phyloP scores from a whole-genome alignment of 2,797 vertebrate genomes.

The Ataeniobius toweri region DNA sequence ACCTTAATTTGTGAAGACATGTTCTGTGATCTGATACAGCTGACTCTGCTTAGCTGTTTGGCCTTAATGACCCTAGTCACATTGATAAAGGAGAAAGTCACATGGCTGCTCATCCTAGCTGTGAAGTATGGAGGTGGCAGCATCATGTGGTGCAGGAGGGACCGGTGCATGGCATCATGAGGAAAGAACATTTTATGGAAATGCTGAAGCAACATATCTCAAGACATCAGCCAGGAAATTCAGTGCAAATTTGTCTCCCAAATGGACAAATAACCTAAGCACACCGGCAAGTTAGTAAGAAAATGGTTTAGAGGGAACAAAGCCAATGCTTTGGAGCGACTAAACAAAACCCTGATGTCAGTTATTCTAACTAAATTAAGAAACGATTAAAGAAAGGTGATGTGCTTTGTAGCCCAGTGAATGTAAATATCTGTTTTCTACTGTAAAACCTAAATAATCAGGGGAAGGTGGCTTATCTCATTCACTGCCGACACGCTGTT shows the following conservation, averaged over 20 bases:
- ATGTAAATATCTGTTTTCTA: background rate
- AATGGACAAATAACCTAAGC: background rate
- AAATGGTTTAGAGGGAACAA: background rate
- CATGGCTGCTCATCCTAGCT: background rate
- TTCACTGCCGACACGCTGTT: constrained; percentile 14
- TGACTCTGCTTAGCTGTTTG: too few species aligned
- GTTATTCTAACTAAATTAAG: background rate
- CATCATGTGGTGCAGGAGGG: background rate
- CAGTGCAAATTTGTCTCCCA: background rate
- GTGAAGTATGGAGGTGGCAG: background rate
- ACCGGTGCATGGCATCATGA: background rate
- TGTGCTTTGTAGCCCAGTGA: too few species aligned
- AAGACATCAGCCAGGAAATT: background rate
- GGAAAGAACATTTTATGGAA: background rate
- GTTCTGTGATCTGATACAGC: too few species aligned
- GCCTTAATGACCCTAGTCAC: too few species aligned
- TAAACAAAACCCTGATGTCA: background rate
- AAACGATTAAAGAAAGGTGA: too few species aligned
- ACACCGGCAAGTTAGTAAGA: background rate
- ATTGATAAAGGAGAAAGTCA: background rate
- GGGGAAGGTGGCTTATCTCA: constrained; percentile 11
- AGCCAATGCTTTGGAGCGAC: background rate
- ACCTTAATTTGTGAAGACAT: too few species aligned
- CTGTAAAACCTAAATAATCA: background rate
- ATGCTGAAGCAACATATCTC: too few species aligned